These are phyloP conservation scores for Ditylenchus weischeri DNA, from an alignment of 2,888 invertebrate species.

Conservation along the genomic window DNA sequence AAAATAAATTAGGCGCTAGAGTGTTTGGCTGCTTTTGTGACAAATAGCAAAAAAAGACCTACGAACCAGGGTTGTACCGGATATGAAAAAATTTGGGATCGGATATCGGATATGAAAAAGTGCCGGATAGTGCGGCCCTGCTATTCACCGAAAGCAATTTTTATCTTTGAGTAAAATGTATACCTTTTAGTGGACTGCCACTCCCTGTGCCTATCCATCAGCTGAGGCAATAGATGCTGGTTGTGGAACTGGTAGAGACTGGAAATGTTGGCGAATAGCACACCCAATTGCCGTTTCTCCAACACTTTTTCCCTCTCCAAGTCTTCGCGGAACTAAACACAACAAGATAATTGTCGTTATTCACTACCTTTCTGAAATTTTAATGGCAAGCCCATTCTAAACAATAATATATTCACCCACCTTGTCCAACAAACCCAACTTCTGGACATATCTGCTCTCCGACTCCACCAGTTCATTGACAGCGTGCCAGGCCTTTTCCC, in stretches of 20 bases:
- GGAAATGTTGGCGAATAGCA: constrained; percentile 69
- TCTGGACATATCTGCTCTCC: constrained; percentile 67
- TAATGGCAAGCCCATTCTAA: not conserved
- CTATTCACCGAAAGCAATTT: too few relatives aligned
- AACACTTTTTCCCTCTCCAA: constrained; percentile 68
- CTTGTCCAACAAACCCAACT: constrained; percentile 68
- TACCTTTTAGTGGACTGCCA: constrained; percentile 62
- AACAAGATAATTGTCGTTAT: too few relatives aligned
- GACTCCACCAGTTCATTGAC: constrained; percentile 68
- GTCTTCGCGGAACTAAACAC: constrained; percentile 65
- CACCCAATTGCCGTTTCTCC: constrained; percentile 62
- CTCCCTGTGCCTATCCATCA: constrained; percentile 65
- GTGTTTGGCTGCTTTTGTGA: too few relatives aligned
- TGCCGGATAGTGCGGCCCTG: too few relatives aligned
- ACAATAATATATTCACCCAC: constrained; percentile 56
- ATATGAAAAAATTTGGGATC: too few relatives aligned
- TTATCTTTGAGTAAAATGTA: not conserved
- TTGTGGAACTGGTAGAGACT: constrained; percentile 69
- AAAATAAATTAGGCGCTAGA: too few relatives aligned
- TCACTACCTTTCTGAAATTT: not conserved
- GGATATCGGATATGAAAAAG: too few relatives aligned
- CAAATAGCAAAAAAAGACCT: too few relatives aligned
- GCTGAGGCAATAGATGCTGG: constrained; percentile 68
- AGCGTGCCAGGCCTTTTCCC: constrained; percentile 61
- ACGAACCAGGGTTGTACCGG: too few relatives aligned